These are phyloP conservation scores for Bicyclus anynana DNA, from an alignment of 1,140 invertebrate genomes.

Conservation along the genomic window DNA sequence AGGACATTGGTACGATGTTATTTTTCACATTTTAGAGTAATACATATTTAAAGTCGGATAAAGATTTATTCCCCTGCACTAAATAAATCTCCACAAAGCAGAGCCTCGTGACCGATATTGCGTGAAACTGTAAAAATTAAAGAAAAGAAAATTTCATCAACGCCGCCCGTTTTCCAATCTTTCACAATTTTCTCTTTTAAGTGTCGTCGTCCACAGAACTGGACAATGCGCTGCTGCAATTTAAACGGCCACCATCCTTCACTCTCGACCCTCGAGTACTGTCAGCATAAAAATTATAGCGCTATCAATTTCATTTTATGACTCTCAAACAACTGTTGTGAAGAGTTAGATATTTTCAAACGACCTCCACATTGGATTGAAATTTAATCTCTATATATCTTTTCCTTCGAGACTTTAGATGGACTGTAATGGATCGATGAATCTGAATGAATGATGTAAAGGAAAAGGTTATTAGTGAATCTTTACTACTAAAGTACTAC, in stretches of 20 bases:
- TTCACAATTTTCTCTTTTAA: conserved; percentile 11
- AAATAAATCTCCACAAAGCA: no score
- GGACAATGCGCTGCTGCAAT: conserved; percentile 15
- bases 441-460: no score
- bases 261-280: conserved; percentile 7
- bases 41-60: no score
- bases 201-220: conserved; percentile 5
- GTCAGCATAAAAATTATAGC: conserved; percentile 3
- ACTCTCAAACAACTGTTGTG: not conserved
- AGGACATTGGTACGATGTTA: no score
- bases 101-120: not conserved
- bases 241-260: conserved; percentile 10
- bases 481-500: no score
- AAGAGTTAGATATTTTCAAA: not conserved
- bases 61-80: no score
- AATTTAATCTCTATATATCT: no score
- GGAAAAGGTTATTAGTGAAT: no score
- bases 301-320: not conserved
- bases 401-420: no score
- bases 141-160: not conserved
- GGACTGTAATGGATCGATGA: no score
- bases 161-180: not conserved
- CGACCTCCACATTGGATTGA: no score
- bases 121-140: not conserved
- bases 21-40: no score